Conservation (phyloP, 2,797 vertebrate genomes). For the Lophotriccus pileatus region DNA sequence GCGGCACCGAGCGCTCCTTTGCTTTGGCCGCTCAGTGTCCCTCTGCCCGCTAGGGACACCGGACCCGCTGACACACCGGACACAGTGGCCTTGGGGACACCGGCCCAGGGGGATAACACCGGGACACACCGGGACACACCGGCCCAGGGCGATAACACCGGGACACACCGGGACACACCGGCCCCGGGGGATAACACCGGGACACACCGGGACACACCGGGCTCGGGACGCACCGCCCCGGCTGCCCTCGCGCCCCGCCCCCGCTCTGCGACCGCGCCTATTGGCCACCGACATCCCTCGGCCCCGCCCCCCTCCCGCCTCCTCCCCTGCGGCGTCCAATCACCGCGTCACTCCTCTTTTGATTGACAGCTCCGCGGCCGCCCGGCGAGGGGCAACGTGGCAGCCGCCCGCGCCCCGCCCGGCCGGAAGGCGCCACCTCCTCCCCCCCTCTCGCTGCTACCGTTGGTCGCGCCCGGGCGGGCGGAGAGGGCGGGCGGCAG, state of each 20-base stretch:
- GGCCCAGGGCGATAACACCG: too few relatives aligned
- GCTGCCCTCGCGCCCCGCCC: not conserved
- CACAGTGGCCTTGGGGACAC: too few relatives aligned
- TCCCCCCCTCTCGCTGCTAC: not conserved
- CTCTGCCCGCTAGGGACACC: not conserved
- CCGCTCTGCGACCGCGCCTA: not conserved
- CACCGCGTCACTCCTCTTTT: rapidly evolving
- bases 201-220: not conserved
- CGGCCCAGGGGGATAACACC: too few relatives aligned
- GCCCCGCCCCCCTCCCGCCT: rapidly evolving
- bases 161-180: too few relatives aligned
- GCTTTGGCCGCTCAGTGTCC: not conserved
- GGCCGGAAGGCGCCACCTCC: not conserved
- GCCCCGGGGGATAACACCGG: not conserved
- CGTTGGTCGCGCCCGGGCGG: not conserved
- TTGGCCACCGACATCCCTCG: not conserved
- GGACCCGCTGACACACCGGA: too few relatives aligned
- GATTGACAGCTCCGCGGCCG: not conserved
- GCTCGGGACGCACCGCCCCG: not conserved
- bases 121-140: too few relatives aligned
- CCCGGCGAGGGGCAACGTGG: not conserved
- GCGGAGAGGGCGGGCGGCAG: not conserved
- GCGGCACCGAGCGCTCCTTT: not conserved
- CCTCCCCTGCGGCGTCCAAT: rapidly evolving
- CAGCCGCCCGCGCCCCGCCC: not conserved